These are phyloP conservation scores for Gadopsis marmoratus DNA, from an alignment of 2,797 vertebrate species.

Conservation along the genomic window DNA sequence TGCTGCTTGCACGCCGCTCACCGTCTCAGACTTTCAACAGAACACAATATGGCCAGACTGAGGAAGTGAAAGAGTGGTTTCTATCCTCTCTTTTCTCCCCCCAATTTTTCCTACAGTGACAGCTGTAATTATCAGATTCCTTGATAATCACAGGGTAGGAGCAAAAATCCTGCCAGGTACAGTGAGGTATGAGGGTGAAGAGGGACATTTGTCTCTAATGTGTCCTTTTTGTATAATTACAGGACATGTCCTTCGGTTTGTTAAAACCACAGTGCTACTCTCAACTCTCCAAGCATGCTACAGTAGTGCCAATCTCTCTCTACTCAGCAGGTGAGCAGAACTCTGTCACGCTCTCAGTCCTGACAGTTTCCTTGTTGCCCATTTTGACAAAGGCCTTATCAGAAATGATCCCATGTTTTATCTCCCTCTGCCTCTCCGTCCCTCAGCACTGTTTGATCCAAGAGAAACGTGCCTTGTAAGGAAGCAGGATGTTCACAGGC, in stretches of 20 bases:
- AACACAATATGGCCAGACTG: conserved; percentile 44
- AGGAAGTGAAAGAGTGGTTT: conserved; percentile 62
- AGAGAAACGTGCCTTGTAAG: conserved; percentile 89
- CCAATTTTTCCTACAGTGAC: neutral
- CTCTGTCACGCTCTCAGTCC: neutral
- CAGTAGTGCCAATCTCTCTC: conserved; percentile 82
- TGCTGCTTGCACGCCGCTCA: conserved; percentile 33
- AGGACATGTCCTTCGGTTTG: conserved; percentile 78
- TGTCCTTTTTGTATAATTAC: conserved; percentile 62
- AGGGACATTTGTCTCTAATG: conserved; percentile 38
- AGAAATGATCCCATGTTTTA: conserved; percentile 31
- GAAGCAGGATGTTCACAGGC: conserved; percentile 96
- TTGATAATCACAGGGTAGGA: conserved; percentile 40
- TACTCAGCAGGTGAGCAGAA: conserved; percentile 80
- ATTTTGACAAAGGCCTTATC: conserved; percentile 44
- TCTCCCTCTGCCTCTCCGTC: conserved; percentile 35
- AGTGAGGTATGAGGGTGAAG: conserved; percentile 30
- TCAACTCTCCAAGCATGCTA: conserved; percentile 67
- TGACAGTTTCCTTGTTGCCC: neutral
- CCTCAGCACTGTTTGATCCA: conserved; percentile 76
- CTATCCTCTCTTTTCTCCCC: neutral
- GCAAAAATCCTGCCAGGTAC: conserved; percentile 21
- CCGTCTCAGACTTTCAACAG: conserved; percentile 46
- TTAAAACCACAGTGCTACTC: conserved; percentile 59
- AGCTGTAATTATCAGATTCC: conserved; percentile 24